These are phyloP conservation scores for Percopsis transmontana DNA, from an alignment of 2,113 vertebrate genomes.

Conservation along the genomic window DNA sequence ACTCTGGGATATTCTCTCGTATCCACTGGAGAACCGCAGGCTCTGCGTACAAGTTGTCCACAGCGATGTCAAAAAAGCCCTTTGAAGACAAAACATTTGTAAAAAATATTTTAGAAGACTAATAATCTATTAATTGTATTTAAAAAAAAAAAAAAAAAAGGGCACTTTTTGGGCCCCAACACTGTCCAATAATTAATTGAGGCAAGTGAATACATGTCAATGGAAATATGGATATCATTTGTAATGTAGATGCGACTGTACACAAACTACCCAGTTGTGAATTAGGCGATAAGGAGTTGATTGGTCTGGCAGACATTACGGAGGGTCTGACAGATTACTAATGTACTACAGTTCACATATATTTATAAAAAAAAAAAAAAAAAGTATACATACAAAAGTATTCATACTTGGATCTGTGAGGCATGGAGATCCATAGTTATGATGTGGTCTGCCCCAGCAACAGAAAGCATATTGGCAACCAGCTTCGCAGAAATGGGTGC, in stretches of 20 bases:
- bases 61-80: constrained; percentile 97
- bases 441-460: constrained; percentile 95
- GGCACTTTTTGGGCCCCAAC: no score
- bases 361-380: not conserved
- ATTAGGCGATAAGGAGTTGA: no score
- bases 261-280: no score
- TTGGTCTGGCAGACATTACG: no score
- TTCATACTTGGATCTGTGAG: constrained; percentile 93
- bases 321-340: no score
- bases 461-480: constrained; percentile 95
- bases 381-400: no score
- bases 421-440: constrained; percentile 98
- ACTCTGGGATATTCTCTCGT: constrained; percentile 89
- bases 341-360: no score
- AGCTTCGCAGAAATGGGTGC: constrained; percentile 96
- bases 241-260: no score
- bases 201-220: no score
- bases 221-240: no score
- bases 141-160: not conserved
- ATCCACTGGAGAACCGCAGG: constrained; percentile 95
- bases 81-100: constrained; percentile 36
- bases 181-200: no score
- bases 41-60: constrained; percentile 95
- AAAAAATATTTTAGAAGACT: not conserved
- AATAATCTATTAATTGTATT: no score